Evolutionary conservation across 1,140 invertebrate species (phyloP).

Genomic region (Zaprionus lachaisei): DNA sequence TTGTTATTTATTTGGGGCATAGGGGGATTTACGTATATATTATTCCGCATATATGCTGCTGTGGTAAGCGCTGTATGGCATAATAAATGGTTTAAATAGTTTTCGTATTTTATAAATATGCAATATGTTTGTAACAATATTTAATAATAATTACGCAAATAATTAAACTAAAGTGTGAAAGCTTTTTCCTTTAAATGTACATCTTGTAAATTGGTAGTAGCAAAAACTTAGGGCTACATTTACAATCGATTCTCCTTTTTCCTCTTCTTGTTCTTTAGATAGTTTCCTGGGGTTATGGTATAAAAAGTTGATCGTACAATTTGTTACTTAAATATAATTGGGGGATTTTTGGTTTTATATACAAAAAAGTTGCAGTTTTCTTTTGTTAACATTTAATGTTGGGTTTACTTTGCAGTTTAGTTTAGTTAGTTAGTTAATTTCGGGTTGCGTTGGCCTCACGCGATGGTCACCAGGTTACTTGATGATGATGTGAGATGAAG

Average conservation of each 20-base stretch:
- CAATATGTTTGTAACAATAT: constrained; percentile 81
- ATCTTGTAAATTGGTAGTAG: constrained; percentile 81
- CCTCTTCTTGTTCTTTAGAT: constrained; percentile 17
- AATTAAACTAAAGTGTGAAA: constrained; percentile 83
- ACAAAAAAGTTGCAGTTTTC: constrained; percentile 46
- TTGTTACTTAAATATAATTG: constrained; percentile 59
- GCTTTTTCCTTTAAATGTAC: constrained; percentile 80
- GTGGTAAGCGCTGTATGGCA: constrained; percentile 71
- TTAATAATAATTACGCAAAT: constrained; percentile 78
- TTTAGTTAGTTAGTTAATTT: constrained; percentile 23
- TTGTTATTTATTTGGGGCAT: constrained; percentile 27
- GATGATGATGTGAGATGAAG: background rate
- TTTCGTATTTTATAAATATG: constrained; percentile 68
- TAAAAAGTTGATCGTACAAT: constrained; percentile 66
- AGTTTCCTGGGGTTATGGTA: constrained; percentile 47
- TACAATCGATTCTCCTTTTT: constrained; percentile 56
- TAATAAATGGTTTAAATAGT: constrained; percentile 72
- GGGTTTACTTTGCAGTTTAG: constrained; percentile 12
- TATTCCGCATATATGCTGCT: constrained; percentile 50
- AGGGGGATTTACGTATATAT: constrained; percentile 61
- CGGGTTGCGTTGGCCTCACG: constrained; percentile 12
- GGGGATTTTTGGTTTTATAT: constrained; percentile 60
- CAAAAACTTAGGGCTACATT: constrained; percentile 79
- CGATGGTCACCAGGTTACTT: constrained; percentile 12
- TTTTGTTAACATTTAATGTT: constrained; percentile 72